Evolutionary conservation across 2,888 invertebrate species (phyloP), one percentile per base, ranked within the genome.

Genomic region (Oithona nana): DNA sequence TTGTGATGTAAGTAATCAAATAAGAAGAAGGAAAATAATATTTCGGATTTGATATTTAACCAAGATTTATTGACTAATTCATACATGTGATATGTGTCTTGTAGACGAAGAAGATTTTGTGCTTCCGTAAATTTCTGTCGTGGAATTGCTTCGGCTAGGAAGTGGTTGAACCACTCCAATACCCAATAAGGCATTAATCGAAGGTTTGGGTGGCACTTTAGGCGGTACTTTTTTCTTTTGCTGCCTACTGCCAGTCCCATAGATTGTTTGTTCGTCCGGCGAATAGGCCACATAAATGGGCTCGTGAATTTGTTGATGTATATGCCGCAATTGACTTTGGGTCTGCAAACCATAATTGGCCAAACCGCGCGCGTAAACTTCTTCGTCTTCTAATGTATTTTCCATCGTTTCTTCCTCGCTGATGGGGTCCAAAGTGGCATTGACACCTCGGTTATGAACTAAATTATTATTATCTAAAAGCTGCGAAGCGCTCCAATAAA

Each of bases 401-500:
- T 39, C 39, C 16, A 11, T 16, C 6, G 39, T 39, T 6, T 39
- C 6, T 16, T 39, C 39, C 16, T 39, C 39, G 16, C 8, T 11
- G 39, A 39, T 39, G 39, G 39, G 39, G 16, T 39, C 39, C 39
- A 39, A 16, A 6, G 39, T 39, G 39, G 39, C 16, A 16, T 39
- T 39, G 8, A 39, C 39, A 11, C 39, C 39, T 39, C 39, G 6
- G 39, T 16, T 39, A 39, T 39, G 39, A 16, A 39, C 16, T 16
- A 39, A 39, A 16, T 39, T 39, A 39, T 39, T 39, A 39, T 39
- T 39, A 16, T 78, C 77, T 1, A 80, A 70, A 13, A 80, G 70
- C 67, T 80, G 79, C 2, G 78, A 78, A 1, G 80, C 80, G 28
- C 77, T 78, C 80, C 80, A 80, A 1, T 66, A 64, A 77, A 78